phyloP scores from a whole-genome alignment of 2,797 vertebrate species.

The Thunnus albacares region DNA sequence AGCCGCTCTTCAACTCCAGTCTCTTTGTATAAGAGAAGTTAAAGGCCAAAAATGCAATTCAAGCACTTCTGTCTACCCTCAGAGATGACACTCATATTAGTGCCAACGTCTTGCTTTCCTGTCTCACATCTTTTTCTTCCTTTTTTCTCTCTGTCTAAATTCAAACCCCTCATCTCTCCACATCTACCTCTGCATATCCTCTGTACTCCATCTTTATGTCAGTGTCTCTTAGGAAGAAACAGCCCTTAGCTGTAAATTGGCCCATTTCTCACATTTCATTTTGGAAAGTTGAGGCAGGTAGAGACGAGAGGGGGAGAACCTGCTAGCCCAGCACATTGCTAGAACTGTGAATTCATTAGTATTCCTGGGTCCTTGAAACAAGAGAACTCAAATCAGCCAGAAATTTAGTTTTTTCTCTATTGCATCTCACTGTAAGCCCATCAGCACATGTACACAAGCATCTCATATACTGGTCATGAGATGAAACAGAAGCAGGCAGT shows the following conservation, averaged over 20 bases:
- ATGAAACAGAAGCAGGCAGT: constrained; percentile 59
- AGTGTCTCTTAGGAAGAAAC: constrained; percentile 78
- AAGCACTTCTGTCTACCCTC: constrained; percentile 77
- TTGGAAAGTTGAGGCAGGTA: constrained; percentile 74
- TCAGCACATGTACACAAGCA: constrained; percentile 46
- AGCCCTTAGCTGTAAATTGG: constrained; percentile 83
- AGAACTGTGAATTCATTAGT: constrained; percentile 74
- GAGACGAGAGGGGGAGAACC: constrained; percentile 47
- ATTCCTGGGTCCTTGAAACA: constrained; percentile 54
- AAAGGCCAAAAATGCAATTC: constrained; percentile 79
- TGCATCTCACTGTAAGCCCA: constrained; percentile 40
- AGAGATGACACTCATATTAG: constrained; percentile 73
- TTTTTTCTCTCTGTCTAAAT: constrained; percentile 58
- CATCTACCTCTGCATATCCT: constrained; percentile 71
- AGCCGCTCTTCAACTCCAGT: constrained; percentile 61
- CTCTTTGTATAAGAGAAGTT: constrained; percentile 70
- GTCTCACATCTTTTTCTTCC: constrained; percentile 62
- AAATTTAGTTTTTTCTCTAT: constrained; percentile 28
- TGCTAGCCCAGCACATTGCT: constrained; percentile 72
- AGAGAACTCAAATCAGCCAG: constrained; percentile 43
- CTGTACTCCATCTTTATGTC: constrained; percentile 71
- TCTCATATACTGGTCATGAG: constrained; percentile 44
- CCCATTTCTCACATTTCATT: constrained; percentile 83
- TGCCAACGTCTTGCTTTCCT: constrained; percentile 68
- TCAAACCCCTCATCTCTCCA: constrained; percentile 66